Base-by-base conservation (phyloP, 2,113 vertebrate genomes). In the Candoia aspera region DNA sequence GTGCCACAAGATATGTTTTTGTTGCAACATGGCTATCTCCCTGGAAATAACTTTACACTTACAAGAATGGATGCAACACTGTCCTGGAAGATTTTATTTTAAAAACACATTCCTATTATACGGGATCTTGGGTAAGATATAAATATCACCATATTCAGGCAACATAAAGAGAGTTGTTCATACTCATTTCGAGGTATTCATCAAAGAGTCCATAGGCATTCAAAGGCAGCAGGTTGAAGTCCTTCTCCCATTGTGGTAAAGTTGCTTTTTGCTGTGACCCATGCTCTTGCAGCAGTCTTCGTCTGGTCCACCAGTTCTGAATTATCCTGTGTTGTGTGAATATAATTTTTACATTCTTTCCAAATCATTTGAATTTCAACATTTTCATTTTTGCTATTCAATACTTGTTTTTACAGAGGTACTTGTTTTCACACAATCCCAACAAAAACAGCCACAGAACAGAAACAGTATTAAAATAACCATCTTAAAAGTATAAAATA, bases 181-280 rank as follows among this genome's bases (percentile, higher is more conserved):
- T 99, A 99, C 99, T 99, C 99, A 99, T 99, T 98, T 99, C 99
- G 92, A 99, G 96, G 96, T 99, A 99, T 97, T 99, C 99, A 68
- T 99, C 99, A 73, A 99, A 99, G 94, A 99, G 98, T 93, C 99
- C 99, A 2, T 99, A 99, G 91, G 98, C 97, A 88, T 99, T 99
- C 97, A 99, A 98, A 1, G 98, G 98, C 64, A 99, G 99, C 17
- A 99, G 97, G 93, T 99, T 99, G 95, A 98, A 99, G 96, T 99
- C 99, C 92, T 98, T 98, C 96, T 99, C 99, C 98, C 99, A 99
- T 86, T 99, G 98, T 54, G 98, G 98, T 94, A 99, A 98, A 90
- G 94, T 96, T 90, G 97, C 93, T 97, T 98, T 98, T 85, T 97
- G 96, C 3, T 97, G 97, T 17, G 97, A 95, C 49, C 98, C 98